phyloP scores from a whole-genome alignment of 35 echinoderm and acorn worm species.

The Holothuria glaberrima region DNA sequence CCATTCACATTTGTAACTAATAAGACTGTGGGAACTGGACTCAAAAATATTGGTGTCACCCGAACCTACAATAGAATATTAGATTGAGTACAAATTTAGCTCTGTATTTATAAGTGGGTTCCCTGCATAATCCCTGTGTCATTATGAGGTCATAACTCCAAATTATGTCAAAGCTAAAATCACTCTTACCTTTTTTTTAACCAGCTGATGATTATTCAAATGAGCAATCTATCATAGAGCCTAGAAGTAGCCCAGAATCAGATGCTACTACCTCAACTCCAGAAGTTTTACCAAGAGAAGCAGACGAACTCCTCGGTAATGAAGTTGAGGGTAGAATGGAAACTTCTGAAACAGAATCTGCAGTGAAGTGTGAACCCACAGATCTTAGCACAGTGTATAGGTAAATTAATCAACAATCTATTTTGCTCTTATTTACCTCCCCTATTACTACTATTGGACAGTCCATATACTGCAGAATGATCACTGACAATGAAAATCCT shows the following conservation, averaged over 20 bases:
- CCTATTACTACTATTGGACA: too few species aligned
- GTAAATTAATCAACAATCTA: neutral
- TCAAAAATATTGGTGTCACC: too few species aligned
- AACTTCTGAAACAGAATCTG: neutral
- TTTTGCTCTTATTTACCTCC: too few species aligned
- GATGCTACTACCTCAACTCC: neutral
- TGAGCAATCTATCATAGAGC: neutral
- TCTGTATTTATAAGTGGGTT: too few species aligned
- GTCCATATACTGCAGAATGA: too few species aligned
- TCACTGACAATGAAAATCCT: too few species aligned
- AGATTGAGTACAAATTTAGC: too few species aligned
- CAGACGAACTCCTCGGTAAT: neutral
- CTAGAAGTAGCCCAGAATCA: slow-evolving; percentile 2
- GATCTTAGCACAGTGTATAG: slow-evolving; percentile 25
- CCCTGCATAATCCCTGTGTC: too few species aligned
- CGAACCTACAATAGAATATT: too few species aligned
- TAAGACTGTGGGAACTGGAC: too few species aligned
- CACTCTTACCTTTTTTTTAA: neutral
- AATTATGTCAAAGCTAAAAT: neutral
- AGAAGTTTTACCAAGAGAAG: neutral
- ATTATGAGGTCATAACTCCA: too few species aligned
- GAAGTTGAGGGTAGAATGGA: neutral
- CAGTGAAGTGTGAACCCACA: neutral
- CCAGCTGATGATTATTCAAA: slow-evolving; percentile 20
- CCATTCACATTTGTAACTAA: too few species aligned